These are phyloP conservation scores for Andrena flavipes DNA, from an alignment of 2,888 invertebrate genomes.

Conservation along the genomic window DNA sequence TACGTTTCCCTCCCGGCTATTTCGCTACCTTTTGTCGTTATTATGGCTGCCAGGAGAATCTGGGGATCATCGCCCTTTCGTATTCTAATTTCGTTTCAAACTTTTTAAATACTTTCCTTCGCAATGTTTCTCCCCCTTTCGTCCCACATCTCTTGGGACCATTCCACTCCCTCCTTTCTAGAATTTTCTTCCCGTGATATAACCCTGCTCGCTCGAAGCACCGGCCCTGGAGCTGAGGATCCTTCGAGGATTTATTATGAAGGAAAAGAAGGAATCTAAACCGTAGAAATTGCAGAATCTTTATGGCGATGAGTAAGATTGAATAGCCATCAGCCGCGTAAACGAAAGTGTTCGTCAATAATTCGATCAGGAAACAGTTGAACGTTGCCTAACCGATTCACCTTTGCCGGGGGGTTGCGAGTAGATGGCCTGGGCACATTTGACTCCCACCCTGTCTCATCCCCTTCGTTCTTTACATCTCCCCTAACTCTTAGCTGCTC, in stretches of 20 bases:
- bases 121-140: not conserved
- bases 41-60: slow-evolving; percentile 30
- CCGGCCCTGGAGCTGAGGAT: not conserved
- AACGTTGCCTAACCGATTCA: slow-evolving; percentile 58
- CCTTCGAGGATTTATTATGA: not conserved
- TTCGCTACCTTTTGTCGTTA: slow-evolving; percentile 44
- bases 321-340: slow-evolving; percentile 61
- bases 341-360: slow-evolving; percentile 52
- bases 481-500: slow-evolving; percentile 27
- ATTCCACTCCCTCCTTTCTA: not conserved
- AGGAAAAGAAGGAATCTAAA: not conserved
- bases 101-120: not conserved
- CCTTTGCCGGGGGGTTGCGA: slow-evolving; percentile 15
- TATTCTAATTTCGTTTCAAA: not conserved
- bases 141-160: not conserved
- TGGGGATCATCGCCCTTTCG: not conserved
- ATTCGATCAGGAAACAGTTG: slow-evolving; percentile 55
- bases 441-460: slow-evolving; percentile 1
- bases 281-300: slow-evolving; percentile 44
- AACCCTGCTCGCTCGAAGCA: not conserved
- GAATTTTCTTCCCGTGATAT: not conserved
- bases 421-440: slow-evolving; percentile 26
- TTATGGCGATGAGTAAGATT: slow-evolving; percentile 50
- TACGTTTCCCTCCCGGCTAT: slow-evolving; percentile 45
- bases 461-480: slow-evolving; percentile 52